Base-by-base conservation (phyloP, 1,140 invertebrate species). In the Drosophila novamexicana region DNA sequence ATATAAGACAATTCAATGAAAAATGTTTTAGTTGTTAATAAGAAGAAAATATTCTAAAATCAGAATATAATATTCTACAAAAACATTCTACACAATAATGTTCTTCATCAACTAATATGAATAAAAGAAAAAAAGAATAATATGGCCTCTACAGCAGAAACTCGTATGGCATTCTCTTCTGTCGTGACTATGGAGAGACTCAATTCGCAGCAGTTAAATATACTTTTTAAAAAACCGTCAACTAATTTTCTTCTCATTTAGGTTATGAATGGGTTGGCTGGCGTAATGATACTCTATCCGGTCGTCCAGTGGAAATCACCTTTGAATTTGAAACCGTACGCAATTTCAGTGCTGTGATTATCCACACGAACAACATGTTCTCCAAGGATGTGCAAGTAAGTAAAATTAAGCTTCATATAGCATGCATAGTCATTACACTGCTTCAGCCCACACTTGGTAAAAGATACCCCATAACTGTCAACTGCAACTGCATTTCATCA, bases 191-290 rank as follows among this genome's bases (percentile, higher is more conserved):
- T 29, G 22, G 22, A 0, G 5, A 29, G 4, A 29, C 22, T 29
- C 22, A 29, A 29, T 29, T 29, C 22, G 4, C 3, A 22, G 22
- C 22, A 2, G 2, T 3, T 22, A 22, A 22, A 22, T 22, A 22
- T 22, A 22, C 3, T 2, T 22, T 22, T 22, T 5, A 5, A 5
- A 5, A 29, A 29, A 5, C 4, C 4, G 5, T 29, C 4, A 29
- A 29, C 22, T 29, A 29, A 29, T 5, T 5, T 22, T 64, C 64
- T 80, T 93, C 10, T 10, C 39, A 12, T 91, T 70, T 93, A 94
- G 97, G 96, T 58, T 96, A 95, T 61, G 95, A 97, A 74, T 98
- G 97, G 97, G 95, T 98, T 44, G 97, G 97, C 9, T 98, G 97
- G 97, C 95, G 94, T 53, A 96, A 96, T 90, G 95, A 96, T 37